Conservation (phyloP, 2,113 vertebrate species). For the Pelobates fuscus region DNA sequence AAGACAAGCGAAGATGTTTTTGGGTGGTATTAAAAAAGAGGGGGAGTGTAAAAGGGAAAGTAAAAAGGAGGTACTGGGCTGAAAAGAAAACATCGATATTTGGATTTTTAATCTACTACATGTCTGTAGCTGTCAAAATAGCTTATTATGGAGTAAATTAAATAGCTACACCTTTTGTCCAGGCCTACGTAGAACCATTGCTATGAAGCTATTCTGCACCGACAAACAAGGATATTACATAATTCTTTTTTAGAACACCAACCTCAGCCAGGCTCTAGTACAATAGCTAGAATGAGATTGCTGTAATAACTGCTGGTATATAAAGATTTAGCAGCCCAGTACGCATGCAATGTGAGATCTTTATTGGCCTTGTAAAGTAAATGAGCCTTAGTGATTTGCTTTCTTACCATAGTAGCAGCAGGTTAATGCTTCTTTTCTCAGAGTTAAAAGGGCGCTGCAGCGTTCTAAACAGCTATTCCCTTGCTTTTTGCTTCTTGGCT, state of each 20-base stretch:
- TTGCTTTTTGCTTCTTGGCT: too few species aligned
- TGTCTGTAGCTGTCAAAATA: too few species aligned
- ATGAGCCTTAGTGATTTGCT: constrained; percentile 23
- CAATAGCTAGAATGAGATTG: constrained; percentile 69
- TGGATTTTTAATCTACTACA: constrained; percentile 25
- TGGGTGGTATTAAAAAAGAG: constrained; percentile 52
- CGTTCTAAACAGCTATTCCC: too few species aligned
- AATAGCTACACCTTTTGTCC: too few species aligned
- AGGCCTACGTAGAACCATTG: too few species aligned
- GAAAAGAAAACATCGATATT: neutral
- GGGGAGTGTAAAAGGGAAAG: constrained; percentile 31
- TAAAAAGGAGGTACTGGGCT: neutral
- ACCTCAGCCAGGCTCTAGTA: too few species aligned
- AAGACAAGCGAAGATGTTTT: constrained; percentile 72
- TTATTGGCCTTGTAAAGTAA: constrained; percentile 23
- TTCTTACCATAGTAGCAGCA: neutral
- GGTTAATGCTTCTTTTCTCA: neutral
- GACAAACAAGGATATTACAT: too few species aligned
- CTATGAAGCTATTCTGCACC: too few species aligned
- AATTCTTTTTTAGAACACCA: too few species aligned
- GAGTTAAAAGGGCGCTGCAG: too few species aligned
- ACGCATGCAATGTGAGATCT: constrained; percentile 8
- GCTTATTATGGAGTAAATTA: too few species aligned
- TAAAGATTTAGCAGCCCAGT: constrained; percentile 55
- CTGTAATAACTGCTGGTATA: constrained; percentile 71